Base-by-base conservation (phyloP, 2,888 invertebrate species). In the Thalpophila matura region DNA sequence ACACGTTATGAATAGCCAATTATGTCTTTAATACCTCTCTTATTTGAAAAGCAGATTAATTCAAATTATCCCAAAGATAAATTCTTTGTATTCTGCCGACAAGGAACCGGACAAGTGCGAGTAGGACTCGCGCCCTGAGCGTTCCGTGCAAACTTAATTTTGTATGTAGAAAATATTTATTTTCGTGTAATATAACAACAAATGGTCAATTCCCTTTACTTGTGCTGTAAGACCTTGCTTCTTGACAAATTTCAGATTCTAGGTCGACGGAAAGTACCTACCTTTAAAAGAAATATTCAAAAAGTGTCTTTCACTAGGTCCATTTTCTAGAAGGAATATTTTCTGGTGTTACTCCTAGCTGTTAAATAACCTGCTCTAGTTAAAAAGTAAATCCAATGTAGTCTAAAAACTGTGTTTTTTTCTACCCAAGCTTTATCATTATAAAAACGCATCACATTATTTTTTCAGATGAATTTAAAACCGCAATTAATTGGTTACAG, bases 401-500 rank as follows among this genome's bases (percentile, higher is more conserved):
- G n/a, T 33, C 33, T 33, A 7, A n/a, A 27, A 40, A 12, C 1
- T n/a, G n/a, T n/a, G n/a, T n/a, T n/a, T n/a, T 14, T 7, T 22
- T 26, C 14, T 9, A 9, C 29, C 3, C 1, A 3, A 2, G 29
- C 61, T 61, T 26, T 43, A 24, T 26, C 35, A 24, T 24, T 29
- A 43, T 37, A 50, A 55, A 69, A 74, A 72, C 54, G 49, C 57
- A 47, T 40, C 49, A 66, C 45, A 50, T 70, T 74, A 63, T 77
- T 82, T 84, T 84, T 83, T 61, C 71, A 38, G 68, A 80, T 84
- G 78, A 87, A 89, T 87, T 86, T 85, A 87, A 91, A 91, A 79
- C 92, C 91, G 86, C 92, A 90, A 89, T 92, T 91, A 93, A 94
- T 93, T 92, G 91, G 91, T 91, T 88, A 88, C 89, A 85, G 89